phyloP scores from a whole-genome alignment of 2,113 vertebrate genomes.

The Anas platyrhynchos region DNA sequence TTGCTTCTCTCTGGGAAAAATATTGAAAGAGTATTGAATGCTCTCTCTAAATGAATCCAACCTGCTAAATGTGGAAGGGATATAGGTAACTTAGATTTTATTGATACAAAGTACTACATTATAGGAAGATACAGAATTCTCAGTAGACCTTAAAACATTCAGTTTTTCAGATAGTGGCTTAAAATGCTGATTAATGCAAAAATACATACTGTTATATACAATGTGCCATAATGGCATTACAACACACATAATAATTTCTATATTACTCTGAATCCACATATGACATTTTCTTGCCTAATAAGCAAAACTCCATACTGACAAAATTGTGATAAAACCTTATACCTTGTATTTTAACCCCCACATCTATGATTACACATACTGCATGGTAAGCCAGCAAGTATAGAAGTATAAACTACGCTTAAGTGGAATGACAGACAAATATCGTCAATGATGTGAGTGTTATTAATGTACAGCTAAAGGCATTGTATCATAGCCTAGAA shows the following conservation, averaged over 20 bases:
- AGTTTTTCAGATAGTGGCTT: not conserved
- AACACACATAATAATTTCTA: not conserved
- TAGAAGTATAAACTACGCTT: not conserved
- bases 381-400: not conserved
- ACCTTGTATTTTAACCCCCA: not conserved
- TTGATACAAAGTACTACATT: not conserved
- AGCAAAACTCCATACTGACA: not conserved
- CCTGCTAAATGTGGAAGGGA: not conserved
- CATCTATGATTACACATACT: not conserved
- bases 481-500: slow-evolving; percentile 55
- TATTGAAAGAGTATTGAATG: not conserved
- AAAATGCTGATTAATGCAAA: not conserved
- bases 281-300: not conserved
- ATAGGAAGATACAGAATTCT: not conserved
- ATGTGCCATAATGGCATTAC: not conserved
- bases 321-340: not conserved
- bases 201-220: not conserved
- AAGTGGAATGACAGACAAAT: not conserved
- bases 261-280: not conserved
- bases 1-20: not conserved
- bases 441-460: not conserved
- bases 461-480: slow-evolving; percentile 29
- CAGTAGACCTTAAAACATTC: not conserved
- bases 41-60: not conserved
- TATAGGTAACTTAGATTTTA: not conserved